Base-by-base conservation (phyloP, 1,140 invertebrate genomes). In the Leptinotarsa defecta region DNA sequence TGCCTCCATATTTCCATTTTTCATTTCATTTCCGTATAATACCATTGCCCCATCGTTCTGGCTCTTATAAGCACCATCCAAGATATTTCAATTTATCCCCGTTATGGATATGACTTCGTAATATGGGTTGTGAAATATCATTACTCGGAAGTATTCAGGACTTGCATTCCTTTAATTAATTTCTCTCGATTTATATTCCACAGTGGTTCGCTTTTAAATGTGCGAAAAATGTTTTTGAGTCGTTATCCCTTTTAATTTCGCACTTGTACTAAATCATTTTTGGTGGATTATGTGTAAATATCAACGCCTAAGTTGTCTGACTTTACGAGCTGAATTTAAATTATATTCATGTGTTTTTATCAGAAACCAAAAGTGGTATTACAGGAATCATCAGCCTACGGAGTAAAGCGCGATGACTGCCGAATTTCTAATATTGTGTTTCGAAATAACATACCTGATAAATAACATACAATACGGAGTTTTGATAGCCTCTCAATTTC, bases 131-230 rank as follows among this genome's bases (percentile, higher is more conserved):
- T 68, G 24, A 68, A n/a, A 68, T 68, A 48, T 68, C 43, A 68
- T 68, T 68, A 68, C 67, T 43, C 67, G 34, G 67, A 68, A 68
- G 11, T 68, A 68, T 68, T 68, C 27, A 68, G 34, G 67, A 34
- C 34, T 68, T 68, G 15, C 67, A 43, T 68, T 27, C 34, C 2
- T 20, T 68, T 49, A 68, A 68, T 68, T 68, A 68, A 68, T 68
- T 49, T 48, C 19, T 17, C 15, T n/a, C n/a, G 43, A 19, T 68
- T 68, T 68, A 48, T 68, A 68, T 49, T 68, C 67, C 43, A 17
- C 67, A 43, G 19, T n/a, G 24, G 67, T 48, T 48, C 24, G 8
- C 4, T 48, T 68, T 49, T 19, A 68, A 68, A 68, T 67, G 15
- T 19, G 15, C 43, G 34, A 68, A 68, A 68, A 68, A 68, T 68